phyloP scores from a whole-genome alignment of 2,888 invertebrate genomes.

The Acanthosepion pharaonis region DNA sequence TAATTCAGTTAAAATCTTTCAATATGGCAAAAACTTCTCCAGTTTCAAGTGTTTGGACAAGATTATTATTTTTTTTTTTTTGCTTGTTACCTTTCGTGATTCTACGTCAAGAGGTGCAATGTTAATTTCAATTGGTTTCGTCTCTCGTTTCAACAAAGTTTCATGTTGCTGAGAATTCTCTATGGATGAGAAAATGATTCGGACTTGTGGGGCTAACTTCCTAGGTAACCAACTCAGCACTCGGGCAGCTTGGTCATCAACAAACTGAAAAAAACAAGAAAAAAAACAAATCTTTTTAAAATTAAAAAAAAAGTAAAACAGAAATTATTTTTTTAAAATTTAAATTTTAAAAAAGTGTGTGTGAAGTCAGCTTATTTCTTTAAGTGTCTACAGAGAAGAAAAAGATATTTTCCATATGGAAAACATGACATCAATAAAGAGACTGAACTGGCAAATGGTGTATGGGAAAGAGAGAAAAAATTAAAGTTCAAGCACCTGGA shows the following conservation, averaged over 20 bases:
- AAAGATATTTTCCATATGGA: too few species aligned
- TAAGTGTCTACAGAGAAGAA: too few species aligned
- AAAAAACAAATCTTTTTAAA: not conserved
- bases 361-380: too few species aligned
- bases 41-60: too few species aligned
- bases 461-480: too few species aligned
- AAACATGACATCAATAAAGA: too few species aligned
- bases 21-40: too few species aligned
- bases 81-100: slow-evolving; percentile 63
- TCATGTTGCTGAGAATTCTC: slow-evolving; percentile 67
- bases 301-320: not conserved
- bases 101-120: slow-evolving; percentile 65
- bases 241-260: slow-evolving; percentile 70
- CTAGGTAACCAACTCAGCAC: slow-evolving; percentile 72
- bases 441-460: too few species aligned
- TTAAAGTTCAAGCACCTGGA: too few species aligned
- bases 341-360: not conserved
- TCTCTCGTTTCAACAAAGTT: slow-evolving; percentile 66
- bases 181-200: slow-evolving; percentile 71
- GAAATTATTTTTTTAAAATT: not conserved
- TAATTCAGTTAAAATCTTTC: too few species aligned
- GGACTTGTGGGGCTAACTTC: slow-evolving; percentile 71
- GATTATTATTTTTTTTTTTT: too few species aligned
- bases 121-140: slow-evolving; percentile 67
- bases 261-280: slow-evolving; percentile 61